Conservation (phyloP, 1,140 invertebrate genomes). For the Caerostris extrusa region DNA sequence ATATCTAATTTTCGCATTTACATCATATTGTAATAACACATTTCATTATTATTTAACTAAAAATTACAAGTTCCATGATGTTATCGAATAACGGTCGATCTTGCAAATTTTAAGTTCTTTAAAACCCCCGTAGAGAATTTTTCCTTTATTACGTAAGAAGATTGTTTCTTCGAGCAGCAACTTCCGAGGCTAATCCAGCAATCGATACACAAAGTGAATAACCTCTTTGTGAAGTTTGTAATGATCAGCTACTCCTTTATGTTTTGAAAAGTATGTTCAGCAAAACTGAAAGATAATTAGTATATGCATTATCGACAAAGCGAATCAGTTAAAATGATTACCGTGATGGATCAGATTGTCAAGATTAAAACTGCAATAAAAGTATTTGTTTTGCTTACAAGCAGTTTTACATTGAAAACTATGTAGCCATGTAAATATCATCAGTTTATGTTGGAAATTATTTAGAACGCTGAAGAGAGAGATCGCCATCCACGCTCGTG, state of each 20-base stretch:
- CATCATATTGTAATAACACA: no score
- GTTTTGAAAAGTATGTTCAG: not conserved
- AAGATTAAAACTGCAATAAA: not conserved
- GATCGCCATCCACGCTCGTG: no score
- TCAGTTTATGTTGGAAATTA: not conserved
- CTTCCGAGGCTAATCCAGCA: not conserved
- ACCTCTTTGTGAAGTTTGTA: conserved; percentile 11
- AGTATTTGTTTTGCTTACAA: not conserved
- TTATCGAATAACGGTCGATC: no score
- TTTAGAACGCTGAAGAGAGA: no score
- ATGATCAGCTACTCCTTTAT: not conserved
- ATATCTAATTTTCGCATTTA: no score
- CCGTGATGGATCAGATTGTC: not conserved
- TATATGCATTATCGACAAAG: not conserved
- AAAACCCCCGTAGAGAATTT: no score
- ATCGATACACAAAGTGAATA: not conserved
- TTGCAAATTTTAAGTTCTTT: no score
- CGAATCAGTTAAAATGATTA: not conserved
- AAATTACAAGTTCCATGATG: no score
- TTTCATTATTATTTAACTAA: no score
- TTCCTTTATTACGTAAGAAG: not conserved
- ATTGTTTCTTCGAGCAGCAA: not conserved
- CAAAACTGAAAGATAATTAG: conserved; percentile 15
- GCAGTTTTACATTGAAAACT: not conserved
- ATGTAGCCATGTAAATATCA: not conserved